A percentile compares a stretch with the other conserved stretches of the same genome.
Evolutionary conservation across 2,797 vertebrate species (phyloP).

Genomic region (Phataginus tricuspis): DNA sequence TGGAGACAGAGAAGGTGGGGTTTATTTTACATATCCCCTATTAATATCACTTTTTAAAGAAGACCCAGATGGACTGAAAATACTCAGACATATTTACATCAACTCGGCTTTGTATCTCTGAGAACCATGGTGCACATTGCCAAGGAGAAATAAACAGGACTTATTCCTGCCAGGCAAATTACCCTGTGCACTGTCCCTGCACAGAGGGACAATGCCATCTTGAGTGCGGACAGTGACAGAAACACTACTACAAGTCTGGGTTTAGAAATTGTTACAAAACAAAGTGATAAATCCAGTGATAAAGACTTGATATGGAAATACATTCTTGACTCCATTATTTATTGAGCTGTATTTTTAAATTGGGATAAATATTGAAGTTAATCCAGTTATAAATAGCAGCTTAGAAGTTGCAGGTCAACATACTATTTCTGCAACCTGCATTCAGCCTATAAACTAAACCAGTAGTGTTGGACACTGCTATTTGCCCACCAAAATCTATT

Average conservation of each 20-base stretch:
- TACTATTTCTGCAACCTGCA: neutral
- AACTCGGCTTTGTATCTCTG: conserved; percentile 17
- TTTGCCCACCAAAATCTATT: neutral
- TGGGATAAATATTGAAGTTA: neutral
- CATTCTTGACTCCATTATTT: neutral
- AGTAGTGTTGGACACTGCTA: neutral
- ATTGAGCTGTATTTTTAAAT: neutral
- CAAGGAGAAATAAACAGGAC: conserved; percentile 13
- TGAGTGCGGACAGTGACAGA: neutral
- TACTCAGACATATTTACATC: conserved; percentile 46
- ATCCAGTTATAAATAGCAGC: neutral
- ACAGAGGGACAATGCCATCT: neutral
- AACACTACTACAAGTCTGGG: too few relatives aligned
- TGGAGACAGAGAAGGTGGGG: neutral
- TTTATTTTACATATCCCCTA: neutral
- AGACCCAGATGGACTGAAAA: conserved; percentile 59
- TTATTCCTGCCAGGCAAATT: conserved; percentile 12
- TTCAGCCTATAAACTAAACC: neutral
- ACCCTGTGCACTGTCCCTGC: neutral
- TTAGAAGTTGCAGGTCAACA: neutral
- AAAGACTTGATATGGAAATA: neutral
- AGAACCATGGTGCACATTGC: neutral
- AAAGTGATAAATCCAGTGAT: too few relatives aligned
- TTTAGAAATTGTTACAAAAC: neutral
- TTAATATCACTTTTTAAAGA: neutral